These are phyloP conservation scores for Paracyprichromis sp. DNA, from an alignment of 2,113 vertebrate genomes.

Conservation along the genomic window DNA sequence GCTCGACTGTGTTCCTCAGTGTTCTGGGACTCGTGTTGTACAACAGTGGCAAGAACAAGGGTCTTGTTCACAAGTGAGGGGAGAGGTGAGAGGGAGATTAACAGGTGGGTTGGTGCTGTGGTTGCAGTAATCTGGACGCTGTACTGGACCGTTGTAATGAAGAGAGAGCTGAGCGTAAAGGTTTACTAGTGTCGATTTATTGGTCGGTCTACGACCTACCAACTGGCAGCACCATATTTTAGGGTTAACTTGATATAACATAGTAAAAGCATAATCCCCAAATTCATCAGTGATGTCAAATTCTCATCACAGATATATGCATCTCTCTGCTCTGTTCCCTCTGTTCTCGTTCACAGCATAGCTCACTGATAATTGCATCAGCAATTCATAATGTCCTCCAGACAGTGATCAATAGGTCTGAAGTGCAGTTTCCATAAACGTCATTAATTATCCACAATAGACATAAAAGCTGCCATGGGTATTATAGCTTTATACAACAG, in stretches of 20 bases:
- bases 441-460: slow-evolving; percentile 26
- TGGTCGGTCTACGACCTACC: background rate
- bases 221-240: background rate
- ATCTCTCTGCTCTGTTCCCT: background rate
- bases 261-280: background rate
- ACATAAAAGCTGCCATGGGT: background rate
- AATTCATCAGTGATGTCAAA: background rate
- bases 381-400: slow-evolving; percentile 12
- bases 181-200: background rate
- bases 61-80: background rate
- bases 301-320: background rate
- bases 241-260: background rate
- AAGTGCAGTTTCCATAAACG: background rate
- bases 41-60: background rate
- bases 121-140: accelerated
- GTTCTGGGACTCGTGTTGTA: background rate
- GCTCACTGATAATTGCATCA: background rate
- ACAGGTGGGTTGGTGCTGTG: background rate
- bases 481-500: background rate
- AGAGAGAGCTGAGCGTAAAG: background rate
- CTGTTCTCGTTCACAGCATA: background rate
- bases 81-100: background rate
- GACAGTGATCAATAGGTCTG: slow-evolving; percentile 31
- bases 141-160: background rate
- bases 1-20: accelerated